Percentiles rank a stretch among this genome's conserved stretches.
Evolutionary conservation across 2,888 invertebrate species (phyloP).

Genomic region (Hypsopygia costalis): DNA sequence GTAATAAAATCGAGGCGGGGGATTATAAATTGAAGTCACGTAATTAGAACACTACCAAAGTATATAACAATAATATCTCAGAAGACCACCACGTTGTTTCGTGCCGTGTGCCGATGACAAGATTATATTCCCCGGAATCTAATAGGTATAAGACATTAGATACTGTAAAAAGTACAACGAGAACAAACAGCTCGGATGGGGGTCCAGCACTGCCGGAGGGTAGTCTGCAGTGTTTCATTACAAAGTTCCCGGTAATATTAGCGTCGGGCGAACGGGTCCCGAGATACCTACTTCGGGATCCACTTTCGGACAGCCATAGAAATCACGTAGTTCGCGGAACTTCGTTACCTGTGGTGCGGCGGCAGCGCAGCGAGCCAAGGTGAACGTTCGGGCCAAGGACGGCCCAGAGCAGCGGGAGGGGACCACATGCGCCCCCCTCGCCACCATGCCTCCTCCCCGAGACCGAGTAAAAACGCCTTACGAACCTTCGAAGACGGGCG

Average conservation of each 20-base stretch:
- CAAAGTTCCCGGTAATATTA: slow-evolving; percentile 60
- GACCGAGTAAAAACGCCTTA: slow-evolving; percentile 62
- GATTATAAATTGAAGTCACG: slow-evolving; percentile 34
- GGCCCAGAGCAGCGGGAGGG: slow-evolving; percentile 67
- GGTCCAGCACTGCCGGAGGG: slow-evolving; percentile 30
- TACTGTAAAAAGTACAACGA: slow-evolving; percentile 42
- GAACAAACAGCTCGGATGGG: slow-evolving; percentile 29
- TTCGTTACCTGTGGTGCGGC: slow-evolving; percentile 77
- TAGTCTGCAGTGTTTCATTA: slow-evolving; percentile 55
- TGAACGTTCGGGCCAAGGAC: slow-evolving; percentile 80
- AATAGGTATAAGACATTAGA: slow-evolving; percentile 38
- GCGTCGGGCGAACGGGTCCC: slow-evolving; percentile 45
- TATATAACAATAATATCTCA: slow-evolving; percentile 26
- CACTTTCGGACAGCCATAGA: slow-evolving; percentile 75
- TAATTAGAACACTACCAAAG: slow-evolving; percentile 44
- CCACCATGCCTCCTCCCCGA: slow-evolving; percentile 37
- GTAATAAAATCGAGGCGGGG: slow-evolving; percentile 55
- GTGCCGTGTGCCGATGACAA: slow-evolving; percentile 20
- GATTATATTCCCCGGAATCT: slow-evolving; percentile 27
- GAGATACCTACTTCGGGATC: slow-evolving; percentile 52
- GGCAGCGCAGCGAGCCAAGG: slow-evolving; percentile 74
- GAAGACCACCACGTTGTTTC: slow-evolving; percentile 59
- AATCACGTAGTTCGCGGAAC: slow-evolving; percentile 80
- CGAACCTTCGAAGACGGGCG: slow-evolving; percentile 67
- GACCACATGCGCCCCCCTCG: slow-evolving; percentile 43